Conservation (phyloP, 1,140 invertebrate genomes). For the Penaeus chinensis region DNA sequence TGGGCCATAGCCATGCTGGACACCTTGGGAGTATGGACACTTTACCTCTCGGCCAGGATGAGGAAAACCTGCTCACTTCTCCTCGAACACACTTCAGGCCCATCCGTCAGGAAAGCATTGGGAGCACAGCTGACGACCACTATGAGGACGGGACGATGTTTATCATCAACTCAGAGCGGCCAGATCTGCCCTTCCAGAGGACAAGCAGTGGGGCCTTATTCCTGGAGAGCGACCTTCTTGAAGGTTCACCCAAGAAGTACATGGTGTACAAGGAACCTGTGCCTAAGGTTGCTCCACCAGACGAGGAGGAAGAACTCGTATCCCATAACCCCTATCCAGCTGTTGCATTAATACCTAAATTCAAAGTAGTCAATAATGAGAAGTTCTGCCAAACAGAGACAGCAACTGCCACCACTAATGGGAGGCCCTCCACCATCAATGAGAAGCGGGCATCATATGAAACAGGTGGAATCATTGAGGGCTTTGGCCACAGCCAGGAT, state of each 20-base stretch:
- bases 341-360: slow-evolving; percentile 71
- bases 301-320: slow-evolving; percentile 33
- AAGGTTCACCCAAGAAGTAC: slow-evolving; percentile 70
- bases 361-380: slow-evolving; percentile 72
- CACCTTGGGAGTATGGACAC: slow-evolving; percentile 8
- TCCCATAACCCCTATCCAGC: slow-evolving; percentile 59
- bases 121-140: slow-evolving; percentile 57
- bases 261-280: slow-evolving; percentile 71
- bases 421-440: neutral
- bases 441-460: neutral
- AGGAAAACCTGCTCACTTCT: slow-evolving; percentile 79
- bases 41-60: slow-evolving; percentile 65
- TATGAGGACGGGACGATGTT: slow-evolving; percentile 77
- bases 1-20: neutral
- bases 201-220: slow-evolving; percentile 67
- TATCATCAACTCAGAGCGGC: slow-evolving; percentile 67
- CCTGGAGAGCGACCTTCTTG: slow-evolving; percentile 65
- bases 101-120: slow-evolving; percentile 73
- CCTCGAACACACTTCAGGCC: slow-evolving; percentile 81
- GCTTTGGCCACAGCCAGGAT: slow-evolving; percentile 18
- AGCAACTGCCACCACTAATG: slow-evolving; percentile 36
- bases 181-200: slow-evolving; percentile 70
- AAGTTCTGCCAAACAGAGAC: slow-evolving; percentile 74
- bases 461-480: neutral
- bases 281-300: slow-evolving; percentile 34